Percentiles rank a stretch among this genome's conserved stretches.
phyloP scores from a whole-genome alignment of 2,888 invertebrate species.

The Bellardia bayeri region DNA sequence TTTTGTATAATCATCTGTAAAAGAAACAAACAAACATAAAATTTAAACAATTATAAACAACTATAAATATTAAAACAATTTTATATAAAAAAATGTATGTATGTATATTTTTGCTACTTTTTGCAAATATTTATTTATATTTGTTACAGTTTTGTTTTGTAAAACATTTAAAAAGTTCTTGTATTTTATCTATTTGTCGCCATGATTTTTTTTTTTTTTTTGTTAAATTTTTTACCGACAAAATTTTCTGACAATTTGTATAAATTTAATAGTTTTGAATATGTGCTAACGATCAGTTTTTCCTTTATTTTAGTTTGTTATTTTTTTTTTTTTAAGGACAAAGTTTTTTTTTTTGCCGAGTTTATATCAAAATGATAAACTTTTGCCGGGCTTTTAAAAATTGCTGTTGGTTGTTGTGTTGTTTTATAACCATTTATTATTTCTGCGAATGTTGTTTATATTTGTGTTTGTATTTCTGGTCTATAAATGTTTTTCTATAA shows the following conservation, averaged over 20 bases:
- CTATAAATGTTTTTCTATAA: slow-evolving; percentile 31
- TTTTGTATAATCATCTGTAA: slow-evolving; percentile 88
- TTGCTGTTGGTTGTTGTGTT: slow-evolving; percentile 5
- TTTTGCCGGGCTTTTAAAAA: slow-evolving; percentile 61
- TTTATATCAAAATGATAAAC: slow-evolving; percentile 60
- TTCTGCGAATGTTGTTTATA: slow-evolving; percentile 20
- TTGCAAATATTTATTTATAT: slow-evolving; percentile 46
- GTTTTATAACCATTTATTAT: slow-evolving; percentile 43
- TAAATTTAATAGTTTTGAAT: slow-evolving; percentile 65
- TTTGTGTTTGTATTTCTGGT: slow-evolving; percentile 28
- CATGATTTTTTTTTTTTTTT: slow-evolving; percentile 30
- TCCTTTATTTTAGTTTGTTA: slow-evolving; percentile 12
- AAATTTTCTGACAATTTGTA: slow-evolving; percentile 55
- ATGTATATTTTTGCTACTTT: slow-evolving; percentile 26
- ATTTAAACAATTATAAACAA: slow-evolving; percentile 31
- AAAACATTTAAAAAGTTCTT: slow-evolving; percentile 54
- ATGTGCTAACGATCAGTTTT: slow-evolving; percentile 69
- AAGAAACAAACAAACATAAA: slow-evolving; percentile 37
- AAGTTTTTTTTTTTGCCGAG: slow-evolving; percentile 36
- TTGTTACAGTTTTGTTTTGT: slow-evolving; percentile 27
- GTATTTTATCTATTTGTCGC: slow-evolving; percentile 36
- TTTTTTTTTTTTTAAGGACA: slow-evolving; percentile 2
- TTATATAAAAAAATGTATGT: not conserved
- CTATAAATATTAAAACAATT: slow-evolving; percentile 6
- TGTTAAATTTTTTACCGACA: slow-evolving; percentile 10